Base-by-base conservation (phyloP, 2,113 vertebrate species). In the Stercorarius parasiticus region DNA sequence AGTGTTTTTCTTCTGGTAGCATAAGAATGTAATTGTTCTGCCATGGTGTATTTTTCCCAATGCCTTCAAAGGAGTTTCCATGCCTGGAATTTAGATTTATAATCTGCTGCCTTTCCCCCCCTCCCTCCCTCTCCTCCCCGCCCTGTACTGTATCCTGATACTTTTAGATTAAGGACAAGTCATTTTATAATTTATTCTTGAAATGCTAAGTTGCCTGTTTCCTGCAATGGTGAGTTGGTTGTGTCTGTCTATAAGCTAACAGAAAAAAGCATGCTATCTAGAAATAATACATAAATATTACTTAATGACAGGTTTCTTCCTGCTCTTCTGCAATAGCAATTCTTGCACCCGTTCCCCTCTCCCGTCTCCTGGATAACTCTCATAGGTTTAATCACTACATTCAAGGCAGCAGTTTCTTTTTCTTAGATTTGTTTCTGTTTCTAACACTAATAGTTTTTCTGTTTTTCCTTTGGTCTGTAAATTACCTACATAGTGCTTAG, bases 81-180 rank as follows among this genome's bases (percentile, higher is more conserved):
- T 94, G 89, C 73, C 94, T 96, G 93, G 96, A 97, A 87, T 88
- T 95, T 90, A 86, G 90, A 97, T 97, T 95, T 97, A 94, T 90
- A 96, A 95, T 93, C 40, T 97, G 73, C 72, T 52, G 50, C 50
- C 13, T 52, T 13, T 23, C 50, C 13, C 25, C 25, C 13, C 8
- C 13, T 25, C 25, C 25, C 23, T 23, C 25, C 25, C 23, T 25
- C 26, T 14, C 50, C 14, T 15, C 25, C 50, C 13, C 3, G 26
- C 25, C 47, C 27, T 5, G 11, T 30, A 64, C 83, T 78, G 47
- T 92, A 36, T 97, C 74, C 49, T 92, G 82, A 85, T 94, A 81
- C 29, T 79, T 94, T 92, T 93, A 95, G n/a, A 29, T 52, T 93
- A 88, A 90, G 59, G 49, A 82, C 77, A 86, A 74, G 71, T 95